Evolutionary conservation across 2,113 vertebrate species (phyloP), one percentile per base, ranked within the genome.

Genomic region (Felis chaus): DNA sequence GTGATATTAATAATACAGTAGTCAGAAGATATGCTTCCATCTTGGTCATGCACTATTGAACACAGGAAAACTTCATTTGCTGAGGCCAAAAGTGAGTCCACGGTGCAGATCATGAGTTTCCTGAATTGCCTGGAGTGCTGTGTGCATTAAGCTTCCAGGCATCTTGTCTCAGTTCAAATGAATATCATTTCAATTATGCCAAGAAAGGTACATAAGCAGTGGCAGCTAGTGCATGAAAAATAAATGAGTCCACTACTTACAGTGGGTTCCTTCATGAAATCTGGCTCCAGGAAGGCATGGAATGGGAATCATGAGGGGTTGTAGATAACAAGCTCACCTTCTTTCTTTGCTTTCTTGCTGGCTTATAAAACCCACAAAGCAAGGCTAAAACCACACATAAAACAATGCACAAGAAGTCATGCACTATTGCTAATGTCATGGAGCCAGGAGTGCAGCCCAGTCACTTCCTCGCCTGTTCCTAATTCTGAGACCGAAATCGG

Each of bases 391-490:
- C 19, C 63, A 45, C 18, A 57, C 7, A 14, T 25, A 18, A 61
- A 21, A 25, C 33, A 78, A 4, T 0, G 2, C 7, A 11, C 27
- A 66, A 25, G 48, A 73, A 79, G 55, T 23, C 23, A 4, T 7
- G 23, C 25, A 19, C 4, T 36, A 5, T 1, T 80, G 7, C n/a
- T 16, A 7, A 25, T 3, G 11, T 9, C 0, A 0, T 36, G 2
- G 3, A 39, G 0, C 65, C 78, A 11, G 48, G 9, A 25, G 41
- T 23, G 25, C 27, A 55, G 9, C 1, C 19, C 57, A 39, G 25
- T 7, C 2, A 10, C 16, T 8, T 65, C 31, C 50, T 61, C 0
- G 15, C 18, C 66, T 21, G 27, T 11, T 85, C 31, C 39, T 48
- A 63, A 76, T 41, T 89, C 15, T 53, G 18, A 66, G 33, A 65